Percentiles rank a stretch among this genome's conserved stretches.
Conservation (phyloP, 2,888 invertebrate species). For the Choristoneura rosaceana region DNA sequence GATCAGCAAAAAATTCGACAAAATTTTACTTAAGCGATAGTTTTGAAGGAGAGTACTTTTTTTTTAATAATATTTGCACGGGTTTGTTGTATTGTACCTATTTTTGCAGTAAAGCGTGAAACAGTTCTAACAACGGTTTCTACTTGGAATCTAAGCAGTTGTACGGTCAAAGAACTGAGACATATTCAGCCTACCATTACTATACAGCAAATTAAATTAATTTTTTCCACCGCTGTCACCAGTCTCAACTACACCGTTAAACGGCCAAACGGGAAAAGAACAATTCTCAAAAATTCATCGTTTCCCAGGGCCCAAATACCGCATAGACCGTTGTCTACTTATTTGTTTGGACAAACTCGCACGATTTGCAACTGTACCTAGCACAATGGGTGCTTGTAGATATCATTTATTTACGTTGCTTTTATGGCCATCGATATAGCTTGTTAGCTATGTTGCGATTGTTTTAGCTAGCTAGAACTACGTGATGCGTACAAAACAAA, state of each 20-base stretch:
- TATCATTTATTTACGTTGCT: slow-evolving; percentile 62
- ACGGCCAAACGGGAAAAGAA: slow-evolving; percentile 41
- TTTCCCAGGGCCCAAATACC: slow-evolving; percentile 50
- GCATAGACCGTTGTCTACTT: slow-evolving; percentile 47
- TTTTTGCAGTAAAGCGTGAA: too few species aligned
- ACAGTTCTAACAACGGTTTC: too few species aligned
- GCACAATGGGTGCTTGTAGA: slow-evolving; percentile 70
- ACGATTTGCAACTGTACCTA: slow-evolving; percentile 49
- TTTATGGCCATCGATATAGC: slow-evolving; percentile 51
- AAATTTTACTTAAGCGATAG: too few species aligned
- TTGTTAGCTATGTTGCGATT: slow-evolving; percentile 30
- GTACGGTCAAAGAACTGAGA: neutral
- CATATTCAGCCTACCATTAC: neutral
- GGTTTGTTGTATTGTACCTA: too few species aligned
- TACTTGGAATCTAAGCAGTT: too few species aligned
- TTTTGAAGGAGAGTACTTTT: too few species aligned
- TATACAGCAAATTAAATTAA: neutral
- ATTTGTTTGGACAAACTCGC: slow-evolving; percentile 51
- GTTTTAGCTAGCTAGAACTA: slow-evolving; percentile 1
- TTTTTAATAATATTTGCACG: too few species aligned
- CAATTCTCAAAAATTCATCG: slow-evolving; percentile 55
- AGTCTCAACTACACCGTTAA: slow-evolving; percentile 32
- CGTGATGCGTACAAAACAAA: too few species aligned
- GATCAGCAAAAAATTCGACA: too few species aligned
- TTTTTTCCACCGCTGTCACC: slow-evolving; percentile 25